Conservation (phyloP, 2,113 vertebrate species). For the Pachycephala philippinensis region DNA sequence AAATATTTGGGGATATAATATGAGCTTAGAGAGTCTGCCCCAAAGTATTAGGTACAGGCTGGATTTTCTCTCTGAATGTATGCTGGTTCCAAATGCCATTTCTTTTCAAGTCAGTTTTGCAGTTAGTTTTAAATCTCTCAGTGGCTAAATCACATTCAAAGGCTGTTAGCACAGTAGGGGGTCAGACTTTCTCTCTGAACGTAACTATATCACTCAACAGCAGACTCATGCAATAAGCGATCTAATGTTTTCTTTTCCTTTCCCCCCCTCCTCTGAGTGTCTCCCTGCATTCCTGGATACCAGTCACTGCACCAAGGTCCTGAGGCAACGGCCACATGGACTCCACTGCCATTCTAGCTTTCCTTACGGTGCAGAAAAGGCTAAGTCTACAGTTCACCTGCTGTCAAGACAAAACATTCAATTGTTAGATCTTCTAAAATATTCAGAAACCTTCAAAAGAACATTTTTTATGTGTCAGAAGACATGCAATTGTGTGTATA, state of each 20-base stretch:
- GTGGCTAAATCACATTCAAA: conserved; percentile 68
- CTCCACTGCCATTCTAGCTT: background rate
- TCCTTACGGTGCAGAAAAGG: background rate
- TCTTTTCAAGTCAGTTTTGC: conserved; percentile 61
- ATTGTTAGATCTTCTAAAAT: background rate
- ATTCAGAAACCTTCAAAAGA: background rate
- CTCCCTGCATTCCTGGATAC: conserved; percentile 54
- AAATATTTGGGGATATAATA: conserved; percentile 55
- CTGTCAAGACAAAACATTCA: background rate
- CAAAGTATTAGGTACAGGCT: conserved; percentile 42
- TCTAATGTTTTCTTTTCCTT: conserved; percentile 64
- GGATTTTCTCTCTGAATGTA: conserved; percentile 50
- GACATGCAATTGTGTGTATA: background rate
- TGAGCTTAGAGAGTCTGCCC: conserved; percentile 18
- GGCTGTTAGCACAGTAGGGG: conserved; percentile 59
- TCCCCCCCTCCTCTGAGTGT: background rate
- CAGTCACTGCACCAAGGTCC: conserved; percentile 52
- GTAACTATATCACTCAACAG: conserved; percentile 70
- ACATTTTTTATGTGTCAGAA: background rate
- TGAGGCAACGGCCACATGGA: conserved; percentile 26
- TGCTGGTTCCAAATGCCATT: conserved; percentile 55
- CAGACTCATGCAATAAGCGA: conserved; percentile 55
- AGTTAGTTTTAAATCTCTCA: conserved; percentile 59
- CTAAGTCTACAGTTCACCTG: conserved; percentile 17
- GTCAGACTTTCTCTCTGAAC: conserved; percentile 48